Percentiles rank a stretch among this genome's conserved stretches.
These are phyloP conservation scores for Bryconaethiops microstoma DNA, from an alignment of 2,797 vertebrate genomes.

Conservation along the genomic window DNA sequence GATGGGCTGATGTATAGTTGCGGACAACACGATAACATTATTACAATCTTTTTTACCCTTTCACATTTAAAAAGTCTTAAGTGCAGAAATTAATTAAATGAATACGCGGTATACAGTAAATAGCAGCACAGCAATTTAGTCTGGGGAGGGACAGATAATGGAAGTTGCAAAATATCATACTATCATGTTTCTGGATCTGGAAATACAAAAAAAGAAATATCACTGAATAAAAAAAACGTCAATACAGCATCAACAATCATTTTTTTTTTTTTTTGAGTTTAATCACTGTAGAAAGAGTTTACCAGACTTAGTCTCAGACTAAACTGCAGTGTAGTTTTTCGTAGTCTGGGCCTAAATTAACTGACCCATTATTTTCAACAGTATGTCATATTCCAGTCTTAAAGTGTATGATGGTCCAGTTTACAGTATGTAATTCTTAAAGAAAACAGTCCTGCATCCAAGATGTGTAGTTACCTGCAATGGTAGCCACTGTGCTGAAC, in stretches of 20 bases:
- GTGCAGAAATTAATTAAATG: background rate
- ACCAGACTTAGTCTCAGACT: background rate
- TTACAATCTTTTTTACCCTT: no score
- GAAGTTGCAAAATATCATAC: background rate
- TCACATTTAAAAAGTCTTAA: background rate
- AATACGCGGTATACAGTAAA: background rate
- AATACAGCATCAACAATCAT: background rate
- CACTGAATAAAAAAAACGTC: background rate
- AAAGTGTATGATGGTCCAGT: background rate
- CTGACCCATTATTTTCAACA: background rate
- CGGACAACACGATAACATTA: background rate
- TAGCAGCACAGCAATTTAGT: background rate
- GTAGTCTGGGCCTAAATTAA: background rate
- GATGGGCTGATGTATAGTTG: no score
- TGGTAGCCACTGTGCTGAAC: background rate
- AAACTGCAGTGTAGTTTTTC: background rate
- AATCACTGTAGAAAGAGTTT: background rate
- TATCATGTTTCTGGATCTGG: background rate
- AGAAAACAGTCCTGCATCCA: background rate
- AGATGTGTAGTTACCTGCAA: constrained; percentile 17
- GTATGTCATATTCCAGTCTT: background rate
- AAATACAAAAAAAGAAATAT: background rate
- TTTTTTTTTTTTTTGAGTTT: no score
- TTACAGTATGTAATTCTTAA: background rate
- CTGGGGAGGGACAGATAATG: background rate